These are phyloP conservation scores for Amblyopsis rosae DNA, from an alignment of 2,113 vertebrate species.

Conservation along the genomic window DNA sequence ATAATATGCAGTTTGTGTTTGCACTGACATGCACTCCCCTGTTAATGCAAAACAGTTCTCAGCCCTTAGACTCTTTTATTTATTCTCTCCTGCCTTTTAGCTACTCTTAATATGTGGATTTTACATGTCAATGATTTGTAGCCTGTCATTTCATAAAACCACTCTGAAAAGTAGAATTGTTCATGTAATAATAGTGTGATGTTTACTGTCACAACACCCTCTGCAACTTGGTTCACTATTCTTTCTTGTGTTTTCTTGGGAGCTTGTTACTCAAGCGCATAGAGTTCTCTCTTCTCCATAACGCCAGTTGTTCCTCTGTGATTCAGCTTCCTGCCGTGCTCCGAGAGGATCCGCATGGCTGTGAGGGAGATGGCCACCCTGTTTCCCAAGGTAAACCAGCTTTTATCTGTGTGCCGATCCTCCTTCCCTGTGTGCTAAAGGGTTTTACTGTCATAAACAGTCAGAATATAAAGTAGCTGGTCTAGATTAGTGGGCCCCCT, in stretches of 20 bases:
- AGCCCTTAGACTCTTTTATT: too few relatives aligned
- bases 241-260: background rate
- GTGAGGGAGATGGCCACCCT: conserved; percentile 96
- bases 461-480: conserved; percentile 9
- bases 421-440: background rate
- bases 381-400: conserved; percentile 91
- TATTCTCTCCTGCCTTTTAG: too few relatives aligned
- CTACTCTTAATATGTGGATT: too few relatives aligned
- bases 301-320: conserved; percentile 8
- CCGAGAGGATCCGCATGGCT: conserved; percentile 94
- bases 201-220: too few relatives aligned
- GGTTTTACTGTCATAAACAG: conserved; percentile 35
- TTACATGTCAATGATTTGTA: background rate
- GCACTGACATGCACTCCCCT: too few relatives aligned
- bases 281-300: background rate
- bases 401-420: conserved; percentile 3
- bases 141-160: background rate
- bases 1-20: too few relatives aligned
- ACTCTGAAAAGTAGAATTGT: background rate
- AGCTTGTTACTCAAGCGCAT: background rate
- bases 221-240: background rate
- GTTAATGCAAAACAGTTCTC: too few relatives aligned
- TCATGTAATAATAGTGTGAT: background rate
- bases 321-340: conserved; percentile 92
- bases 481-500: background rate